Evolutionary conservation across 2,888 invertebrate species (phyloP).

Genomic region (Andrena camellia): DNA sequence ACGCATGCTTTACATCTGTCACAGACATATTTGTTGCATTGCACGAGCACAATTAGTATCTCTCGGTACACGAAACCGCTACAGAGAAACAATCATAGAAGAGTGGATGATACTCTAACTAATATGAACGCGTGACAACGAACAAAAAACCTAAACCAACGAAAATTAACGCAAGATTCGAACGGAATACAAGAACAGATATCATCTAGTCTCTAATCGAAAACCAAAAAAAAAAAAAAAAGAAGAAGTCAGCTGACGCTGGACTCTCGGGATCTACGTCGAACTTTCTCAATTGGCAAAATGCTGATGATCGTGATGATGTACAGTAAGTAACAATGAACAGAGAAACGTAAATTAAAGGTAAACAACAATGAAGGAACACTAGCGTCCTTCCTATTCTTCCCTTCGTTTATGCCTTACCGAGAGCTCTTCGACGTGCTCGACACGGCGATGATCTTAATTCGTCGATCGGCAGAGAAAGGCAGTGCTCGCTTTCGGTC

Average conservation of each 20-base stretch:
- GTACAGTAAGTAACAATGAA: constrained; percentile 22
- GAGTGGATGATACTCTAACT: constrained; percentile 24
- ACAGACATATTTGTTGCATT: constrained; percentile 72
- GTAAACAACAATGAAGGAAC: constrained; percentile 7
- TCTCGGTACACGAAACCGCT: constrained; percentile 66
- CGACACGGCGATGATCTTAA: constrained; percentile 25
- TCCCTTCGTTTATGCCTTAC: constrained; percentile 10
- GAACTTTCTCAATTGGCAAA: constrained; percentile 39
- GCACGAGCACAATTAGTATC: constrained; percentile 74
- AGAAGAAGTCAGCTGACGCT: constrained; percentile 38
- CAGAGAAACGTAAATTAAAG: neutral
- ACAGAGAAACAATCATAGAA: constrained; percentile 59
- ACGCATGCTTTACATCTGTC: constrained; percentile 73
- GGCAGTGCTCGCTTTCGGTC: constrained; percentile 19
- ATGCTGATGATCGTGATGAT: constrained; percentile 60
- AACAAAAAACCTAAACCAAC: constrained; percentile 4
- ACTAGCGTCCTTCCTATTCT: neutral
- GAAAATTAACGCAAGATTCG: neutral
- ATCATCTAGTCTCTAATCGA: neutral
- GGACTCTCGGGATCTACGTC: constrained; percentile 51
- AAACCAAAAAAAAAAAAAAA: constrained; percentile 7
- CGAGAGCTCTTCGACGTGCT: constrained; percentile 42
- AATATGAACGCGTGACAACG: constrained; percentile 15
- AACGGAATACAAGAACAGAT: constrained; percentile 12
- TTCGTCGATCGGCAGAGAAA: constrained; percentile 20